These are phyloP conservation scores for Ommatoiulus sabulosus DNA, from an alignment of 2,888 invertebrate genomes.

Conservation along the genomic window DNA sequence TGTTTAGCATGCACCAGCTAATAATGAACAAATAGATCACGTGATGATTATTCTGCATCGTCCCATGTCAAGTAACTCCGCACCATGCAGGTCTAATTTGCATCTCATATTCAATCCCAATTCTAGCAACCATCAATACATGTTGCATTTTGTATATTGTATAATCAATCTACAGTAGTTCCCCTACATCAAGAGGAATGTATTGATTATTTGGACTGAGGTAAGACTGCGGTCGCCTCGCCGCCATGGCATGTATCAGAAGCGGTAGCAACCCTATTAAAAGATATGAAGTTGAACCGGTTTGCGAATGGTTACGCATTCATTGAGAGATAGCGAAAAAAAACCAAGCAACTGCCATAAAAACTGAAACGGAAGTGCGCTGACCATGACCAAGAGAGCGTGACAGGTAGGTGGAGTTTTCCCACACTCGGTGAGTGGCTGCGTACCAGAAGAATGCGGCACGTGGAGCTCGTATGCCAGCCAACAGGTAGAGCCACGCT, in stretches of 20 bases:
- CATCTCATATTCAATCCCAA: too few relatives aligned
- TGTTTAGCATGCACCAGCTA: too few relatives aligned
- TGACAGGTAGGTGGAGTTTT: constrained; percentile 55
- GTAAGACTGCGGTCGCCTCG: background rate
- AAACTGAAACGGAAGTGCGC: constrained; percentile 37
- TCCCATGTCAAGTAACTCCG: too few relatives aligned
- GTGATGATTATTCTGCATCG: too few relatives aligned
- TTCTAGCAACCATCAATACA: too few relatives aligned
- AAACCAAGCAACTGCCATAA: background rate
- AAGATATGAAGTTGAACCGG: background rate
- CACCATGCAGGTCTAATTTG: too few relatives aligned
- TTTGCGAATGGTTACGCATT: constrained; percentile 24
- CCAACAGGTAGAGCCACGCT: constrained; percentile 40
- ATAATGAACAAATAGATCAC: too few relatives aligned
- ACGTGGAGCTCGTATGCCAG: constrained; percentile 47
- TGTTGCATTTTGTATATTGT: too few relatives aligned
- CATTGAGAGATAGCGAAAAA: constrained; percentile 31
- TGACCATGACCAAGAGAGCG: constrained; percentile 52
- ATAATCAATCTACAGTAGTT: too few relatives aligned
- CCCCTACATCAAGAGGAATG: background rate
- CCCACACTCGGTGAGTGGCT: constrained; percentile 50
- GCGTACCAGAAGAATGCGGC: constrained; percentile 42
- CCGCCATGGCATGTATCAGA: background rate
- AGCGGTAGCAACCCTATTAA: background rate
- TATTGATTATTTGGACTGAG: background rate